Conservation (phyloP, 1,140 invertebrate genomes). For the Ephestia elutella region DNA sequence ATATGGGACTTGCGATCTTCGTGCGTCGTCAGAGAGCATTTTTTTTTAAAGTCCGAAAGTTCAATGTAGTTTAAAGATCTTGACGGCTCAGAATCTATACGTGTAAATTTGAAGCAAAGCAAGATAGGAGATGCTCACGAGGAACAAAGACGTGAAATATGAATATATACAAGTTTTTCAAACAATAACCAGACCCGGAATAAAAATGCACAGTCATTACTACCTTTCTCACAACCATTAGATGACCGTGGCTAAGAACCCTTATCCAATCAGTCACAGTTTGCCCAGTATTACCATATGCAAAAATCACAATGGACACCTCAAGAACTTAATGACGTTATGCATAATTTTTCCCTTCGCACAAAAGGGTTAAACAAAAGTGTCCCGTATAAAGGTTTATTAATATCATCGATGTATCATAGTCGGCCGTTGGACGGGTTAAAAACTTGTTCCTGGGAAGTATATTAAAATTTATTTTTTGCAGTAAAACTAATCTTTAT, state of each 20-base stretch:
- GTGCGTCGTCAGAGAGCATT: too few relatives aligned
- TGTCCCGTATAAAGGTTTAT: constrained; percentile 52
- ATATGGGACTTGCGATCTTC: background rate
- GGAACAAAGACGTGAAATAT: background rate
- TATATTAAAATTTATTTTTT: constrained; percentile 37
- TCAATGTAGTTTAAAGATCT: too few relatives aligned
- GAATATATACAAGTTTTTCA: background rate
- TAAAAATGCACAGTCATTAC: background rate
- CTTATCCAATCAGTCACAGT: constrained; percentile 61
- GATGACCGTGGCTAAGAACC: constrained; percentile 50
- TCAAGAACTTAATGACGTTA: constrained; percentile 59
- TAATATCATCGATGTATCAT: constrained; percentile 61
- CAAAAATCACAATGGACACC: constrained; percentile 57
- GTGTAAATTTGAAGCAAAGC: too few relatives aligned
- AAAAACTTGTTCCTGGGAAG: constrained; percentile 23
- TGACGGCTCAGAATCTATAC: too few relatives aligned
- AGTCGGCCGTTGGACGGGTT: constrained; percentile 51
- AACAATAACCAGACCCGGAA: background rate
- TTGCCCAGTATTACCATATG: constrained; percentile 56
- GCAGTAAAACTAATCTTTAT: constrained; percentile 1
- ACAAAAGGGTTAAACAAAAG: constrained; percentile 68
- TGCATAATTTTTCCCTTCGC: constrained; percentile 46
- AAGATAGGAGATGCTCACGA: too few relatives aligned
- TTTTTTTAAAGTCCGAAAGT: too few relatives aligned
- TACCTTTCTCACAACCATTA: constrained; percentile 33